These are phyloP conservation scores for Zosterops japonicus DNA, from an alignment of 2,113 vertebrate genomes.

Conservation along the genomic window DNA sequence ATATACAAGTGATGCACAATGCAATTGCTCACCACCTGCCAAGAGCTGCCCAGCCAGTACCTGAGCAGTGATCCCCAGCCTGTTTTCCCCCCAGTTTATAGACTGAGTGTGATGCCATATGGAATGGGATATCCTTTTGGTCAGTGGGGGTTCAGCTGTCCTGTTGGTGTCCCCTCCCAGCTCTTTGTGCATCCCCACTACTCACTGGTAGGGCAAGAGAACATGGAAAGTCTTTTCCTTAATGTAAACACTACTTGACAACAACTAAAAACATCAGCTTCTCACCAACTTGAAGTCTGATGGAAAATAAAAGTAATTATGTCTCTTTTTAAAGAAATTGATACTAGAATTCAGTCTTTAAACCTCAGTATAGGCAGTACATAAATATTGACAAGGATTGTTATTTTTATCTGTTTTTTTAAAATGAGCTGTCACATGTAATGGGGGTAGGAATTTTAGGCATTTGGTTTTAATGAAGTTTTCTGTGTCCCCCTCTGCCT, in stretches of 20 bases:
- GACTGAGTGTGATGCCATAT: not conserved
- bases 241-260: not conserved
- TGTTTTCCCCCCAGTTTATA: not conserved
- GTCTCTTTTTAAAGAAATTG: not conserved
- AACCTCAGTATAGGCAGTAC: not conserved
- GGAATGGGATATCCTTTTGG: not conserved
- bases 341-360: not conserved
- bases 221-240: not conserved
- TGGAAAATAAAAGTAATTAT: not conserved
- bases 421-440: not conserved
- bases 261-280: not conserved
- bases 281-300: not conserved
- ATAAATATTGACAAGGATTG: not conserved
- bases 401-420: not conserved
- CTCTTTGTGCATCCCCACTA: not conserved
- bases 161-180: not conserved
- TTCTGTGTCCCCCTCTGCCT: not conserved
- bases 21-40: not conserved
- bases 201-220: rapidly evolving
- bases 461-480: not conserved
- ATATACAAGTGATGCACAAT: not conserved
- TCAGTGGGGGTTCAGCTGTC: not conserved
- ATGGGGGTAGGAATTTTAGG: not conserved
- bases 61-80: not conserved
- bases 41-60: not conserved